Evolutionary conservation across 2,888 invertebrate genomes (phyloP).

Genomic region (Eueremaeus valkanovi): DNA sequence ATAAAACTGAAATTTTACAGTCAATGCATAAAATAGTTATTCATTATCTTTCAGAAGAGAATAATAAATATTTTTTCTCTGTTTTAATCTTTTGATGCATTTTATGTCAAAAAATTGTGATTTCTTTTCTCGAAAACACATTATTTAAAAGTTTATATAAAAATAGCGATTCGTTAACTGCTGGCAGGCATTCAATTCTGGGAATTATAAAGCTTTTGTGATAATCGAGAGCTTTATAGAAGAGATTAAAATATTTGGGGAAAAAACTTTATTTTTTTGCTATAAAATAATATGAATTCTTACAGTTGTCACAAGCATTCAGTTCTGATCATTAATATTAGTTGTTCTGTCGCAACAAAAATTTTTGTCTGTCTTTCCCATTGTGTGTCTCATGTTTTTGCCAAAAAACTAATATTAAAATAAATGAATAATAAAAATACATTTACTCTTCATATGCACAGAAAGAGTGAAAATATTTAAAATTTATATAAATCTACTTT

Average conservation of each 20-base stretch:
- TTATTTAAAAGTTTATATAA: background rate
- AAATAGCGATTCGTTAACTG: background rate
- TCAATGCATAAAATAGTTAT: background rate
- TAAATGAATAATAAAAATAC: too few relatives aligned
- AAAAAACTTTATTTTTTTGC: background rate
- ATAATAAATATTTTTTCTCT: background rate
- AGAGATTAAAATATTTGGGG: background rate
- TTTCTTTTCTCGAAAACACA: background rate
- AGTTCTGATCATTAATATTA: slow-evolving; percentile 2
- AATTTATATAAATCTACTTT: too few relatives aligned
- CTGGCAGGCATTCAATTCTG: slow-evolving; percentile 7
- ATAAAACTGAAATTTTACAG: too few relatives aligned
- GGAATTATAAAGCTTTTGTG: background rate
- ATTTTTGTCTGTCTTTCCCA: background rate
- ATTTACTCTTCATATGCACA: too few relatives aligned
- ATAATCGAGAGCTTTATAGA: background rate
- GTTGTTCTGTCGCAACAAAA: too few relatives aligned
- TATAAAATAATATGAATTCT: too few relatives aligned
- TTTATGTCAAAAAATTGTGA: background rate
- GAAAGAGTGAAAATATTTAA: too few relatives aligned
- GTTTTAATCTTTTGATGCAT: slow-evolving; percentile 9
- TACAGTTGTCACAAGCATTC: background rate
- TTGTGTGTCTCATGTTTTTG: too few relatives aligned
- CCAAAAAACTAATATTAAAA: too few relatives aligned
- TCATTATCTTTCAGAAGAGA: background rate